A percentile compares a stretch with the other conserved stretches of the same genome.
Conservation (phyloP, 2,888 invertebrate genomes). For the Dilophus febrilis region DNA sequence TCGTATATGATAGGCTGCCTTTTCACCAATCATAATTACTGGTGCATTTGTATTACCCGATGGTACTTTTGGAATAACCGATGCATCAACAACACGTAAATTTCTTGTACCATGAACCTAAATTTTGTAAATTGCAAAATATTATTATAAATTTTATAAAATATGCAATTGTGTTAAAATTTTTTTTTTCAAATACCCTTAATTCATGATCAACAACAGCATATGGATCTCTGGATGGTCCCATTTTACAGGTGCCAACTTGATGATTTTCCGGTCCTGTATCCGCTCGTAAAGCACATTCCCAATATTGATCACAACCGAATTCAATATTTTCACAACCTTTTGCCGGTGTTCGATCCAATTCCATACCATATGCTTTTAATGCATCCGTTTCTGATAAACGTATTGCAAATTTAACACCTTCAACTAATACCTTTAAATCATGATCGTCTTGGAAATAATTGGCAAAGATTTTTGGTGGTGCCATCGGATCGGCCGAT, state of each 20-base stretch:
- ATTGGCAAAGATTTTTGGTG: slow-evolving; percentile 74
- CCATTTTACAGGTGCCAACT: slow-evolving; percentile 71
- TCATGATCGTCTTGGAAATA: slow-evolving; percentile 44
- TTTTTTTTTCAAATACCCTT: slow-evolving; percentile 14
- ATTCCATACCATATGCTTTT: slow-evolving; percentile 49
- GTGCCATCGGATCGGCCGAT: slow-evolving; percentile 59
- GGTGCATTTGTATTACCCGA: slow-evolving; percentile 57
- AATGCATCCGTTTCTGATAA: slow-evolving; percentile 51
- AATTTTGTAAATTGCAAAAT: slow-evolving; percentile 15
- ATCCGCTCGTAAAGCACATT: slow-evolving; percentile 47
- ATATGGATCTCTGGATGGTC: slow-evolving; percentile 46
- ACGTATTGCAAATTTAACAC: slow-evolving; percentile 59
- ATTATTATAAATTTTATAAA: neutral
- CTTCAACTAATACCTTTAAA: slow-evolving; percentile 61
- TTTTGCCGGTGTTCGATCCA: slow-evolving; percentile 53
- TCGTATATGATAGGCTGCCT: slow-evolving; percentile 30
- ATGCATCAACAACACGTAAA: slow-evolving; percentile 59
- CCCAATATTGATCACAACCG: slow-evolving; percentile 58
- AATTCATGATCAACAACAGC: slow-evolving; percentile 58
- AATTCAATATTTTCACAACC: slow-evolving; percentile 62
- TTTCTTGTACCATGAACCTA: slow-evolving; percentile 47
- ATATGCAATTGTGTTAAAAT: neutral
- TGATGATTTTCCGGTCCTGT: slow-evolving; percentile 74
- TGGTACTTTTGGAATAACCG: slow-evolving; percentile 60
- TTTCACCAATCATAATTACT: slow-evolving; percentile 66